Evolutionary conservation across 2,113 vertebrate genomes (phyloP), one percentile per base, ranked within the genome.

Genomic region (Lepus americanus): DNA sequence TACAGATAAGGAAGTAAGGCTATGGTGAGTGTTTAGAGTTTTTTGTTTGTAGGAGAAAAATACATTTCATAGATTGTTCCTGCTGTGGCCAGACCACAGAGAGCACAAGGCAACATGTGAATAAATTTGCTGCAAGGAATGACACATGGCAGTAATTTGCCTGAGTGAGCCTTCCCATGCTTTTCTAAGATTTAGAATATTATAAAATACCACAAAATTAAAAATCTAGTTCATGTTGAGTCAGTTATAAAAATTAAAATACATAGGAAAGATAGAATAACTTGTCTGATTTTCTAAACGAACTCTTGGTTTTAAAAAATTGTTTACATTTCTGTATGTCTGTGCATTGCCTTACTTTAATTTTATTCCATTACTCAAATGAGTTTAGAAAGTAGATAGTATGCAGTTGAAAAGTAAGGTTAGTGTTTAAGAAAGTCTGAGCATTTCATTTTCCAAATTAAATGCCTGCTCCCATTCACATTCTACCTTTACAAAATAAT

Each of bases 261-360:
- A 66, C 14, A 66, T 44, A 67, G 6, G 27, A 94, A 85, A 14
- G 3, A 39, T 85, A 5, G 76, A 44, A 44, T 23, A 33, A 63
- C 55, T 61, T 89, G 19, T 78, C 92, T 94, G 25, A 4, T 79
- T 91, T 72, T 78, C 55, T 73, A 94, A 88, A n/a, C 3, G 1
- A 87, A 94, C 87, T 90, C 31, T 95, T 89, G 22, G 27, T 25
- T 93, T 90, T 6, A 72, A 81, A 90, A 63, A 91, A 66, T 19
- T n/a, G 33, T 10, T 78, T 76, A 81, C 2, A 33, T 81, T 90
- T n/a, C 14, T 44, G 6, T 80, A 44, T 83, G 20, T 23, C 49
- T 74, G 25, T 70, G 20, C 12, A 20, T 83, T 44, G 20, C 10
- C 27, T 67, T 76, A 79, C 51, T 55, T 72, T 74, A 84, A 76